These are phyloP conservation scores for Epinotia nisella DNA, from an alignment of 2,888 invertebrate genomes.

Conservation along the genomic window DNA sequence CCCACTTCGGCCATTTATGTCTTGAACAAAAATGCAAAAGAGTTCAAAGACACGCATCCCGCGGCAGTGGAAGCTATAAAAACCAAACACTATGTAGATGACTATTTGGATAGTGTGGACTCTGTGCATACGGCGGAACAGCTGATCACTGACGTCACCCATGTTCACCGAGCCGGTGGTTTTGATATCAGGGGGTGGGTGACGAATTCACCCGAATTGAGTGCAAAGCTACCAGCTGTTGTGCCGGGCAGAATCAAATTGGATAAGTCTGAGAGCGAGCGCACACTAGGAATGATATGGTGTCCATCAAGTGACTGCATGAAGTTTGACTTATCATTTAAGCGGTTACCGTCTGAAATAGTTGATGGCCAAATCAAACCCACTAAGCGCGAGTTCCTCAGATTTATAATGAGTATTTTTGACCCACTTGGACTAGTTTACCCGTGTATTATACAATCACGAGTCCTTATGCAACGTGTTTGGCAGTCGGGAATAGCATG, in stretches of 20 bases:
- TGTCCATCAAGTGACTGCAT: constrained; percentile 10
- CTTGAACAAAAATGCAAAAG: constrained; percentile 36
- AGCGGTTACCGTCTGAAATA: constrained; percentile 5
- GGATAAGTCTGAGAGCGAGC: constrained; percentile 12
- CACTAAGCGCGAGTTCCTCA: constrained; percentile 20
- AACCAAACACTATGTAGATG: constrained; percentile 9
- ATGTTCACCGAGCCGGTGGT: constrained; percentile 45
- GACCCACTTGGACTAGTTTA: constrained; percentile 12
- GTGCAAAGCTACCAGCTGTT: constrained; percentile 27
- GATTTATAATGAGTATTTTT: constrained; percentile 19
- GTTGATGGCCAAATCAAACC: constrained; percentile 13
- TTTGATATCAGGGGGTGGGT: constrained; percentile 49
- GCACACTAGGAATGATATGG: constrained; percentile 21
- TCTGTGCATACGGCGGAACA: constrained; percentile 45
- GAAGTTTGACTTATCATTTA: constrained; percentile 21
- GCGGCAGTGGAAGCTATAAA: constrained; percentile 48
- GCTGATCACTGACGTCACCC: constrained; percentile 41
- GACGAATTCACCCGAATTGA: constrained; percentile 47
- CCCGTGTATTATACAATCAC: constrained; percentile 8
- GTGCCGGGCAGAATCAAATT: constrained; percentile 11
- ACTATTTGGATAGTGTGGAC: constrained; percentile 52
- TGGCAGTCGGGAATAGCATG: constrained; percentile 8
- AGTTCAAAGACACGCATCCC: constrained; percentile 25
- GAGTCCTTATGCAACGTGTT: constrained; percentile 12
- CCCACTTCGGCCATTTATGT: constrained; percentile 42